A percentile compares a stretch with the other conserved stretches of the same genome.
phyloP scores from a whole-genome alignment of 1,140 invertebrate species.

The Drosophila ambigua region DNA sequence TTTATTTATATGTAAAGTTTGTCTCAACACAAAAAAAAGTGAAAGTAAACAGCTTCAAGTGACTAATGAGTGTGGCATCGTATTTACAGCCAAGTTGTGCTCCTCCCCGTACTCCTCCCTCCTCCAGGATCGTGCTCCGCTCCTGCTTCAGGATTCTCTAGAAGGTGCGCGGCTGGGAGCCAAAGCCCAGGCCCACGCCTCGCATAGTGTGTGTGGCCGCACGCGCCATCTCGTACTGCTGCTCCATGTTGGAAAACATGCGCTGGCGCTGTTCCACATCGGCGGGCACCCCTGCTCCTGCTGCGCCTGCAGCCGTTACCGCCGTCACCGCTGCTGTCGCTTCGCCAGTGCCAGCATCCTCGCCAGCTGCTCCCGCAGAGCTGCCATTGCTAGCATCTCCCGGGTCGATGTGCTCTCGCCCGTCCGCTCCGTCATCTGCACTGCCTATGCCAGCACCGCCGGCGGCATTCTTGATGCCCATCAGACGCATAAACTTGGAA shows the following conservation, averaged over 20 bases:
- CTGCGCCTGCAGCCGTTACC: neutral
- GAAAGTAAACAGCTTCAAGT: conserved; percentile 45
- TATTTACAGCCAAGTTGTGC: conserved; percentile 58
- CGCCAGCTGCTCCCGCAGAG: neutral
- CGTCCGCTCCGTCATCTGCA: conserved; percentile 7
- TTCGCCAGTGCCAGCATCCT: conserved; percentile 6
- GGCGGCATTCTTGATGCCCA: conserved; percentile 91
- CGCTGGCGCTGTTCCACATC: conserved; percentile 94
- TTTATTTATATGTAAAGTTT: conserved; percentile 42
- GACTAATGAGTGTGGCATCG: conserved; percentile 52
- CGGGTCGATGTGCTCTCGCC: neutral
- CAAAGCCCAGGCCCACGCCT: conserved; percentile 94
- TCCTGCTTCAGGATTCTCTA: conserved; percentile 21
- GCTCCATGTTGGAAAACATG: conserved; percentile 95
- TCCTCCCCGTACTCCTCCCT: conserved; percentile 1
- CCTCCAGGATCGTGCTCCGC: neutral
- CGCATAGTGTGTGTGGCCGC: conserved; percentile 97
- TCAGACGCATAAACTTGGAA: conserved; percentile 97
- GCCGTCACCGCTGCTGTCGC: neutral
- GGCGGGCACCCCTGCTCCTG: conserved; percentile 31
- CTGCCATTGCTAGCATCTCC: conserved; percentile 39
- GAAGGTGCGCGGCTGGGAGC: conserved; percentile 77
- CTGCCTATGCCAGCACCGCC: conserved; percentile 18
- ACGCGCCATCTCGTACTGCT: conserved; percentile 96
- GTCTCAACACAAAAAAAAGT: conserved; percentile 58